Conservation (phyloP, 1,140 invertebrate species). For the Nasonia giraulti region DNA sequence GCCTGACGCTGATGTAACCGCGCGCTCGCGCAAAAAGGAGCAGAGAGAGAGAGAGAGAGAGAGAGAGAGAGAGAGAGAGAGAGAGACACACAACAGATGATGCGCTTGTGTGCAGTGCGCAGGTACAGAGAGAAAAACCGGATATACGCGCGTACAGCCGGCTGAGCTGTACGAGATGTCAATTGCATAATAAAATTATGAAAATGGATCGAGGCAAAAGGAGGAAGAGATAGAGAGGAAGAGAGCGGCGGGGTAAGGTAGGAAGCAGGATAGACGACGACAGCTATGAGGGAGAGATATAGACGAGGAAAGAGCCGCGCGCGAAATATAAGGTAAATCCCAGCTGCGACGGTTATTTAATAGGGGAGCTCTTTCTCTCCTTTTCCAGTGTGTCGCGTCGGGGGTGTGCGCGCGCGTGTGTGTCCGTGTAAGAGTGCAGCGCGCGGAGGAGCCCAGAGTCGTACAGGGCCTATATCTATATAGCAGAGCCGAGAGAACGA, state of each 20-base stretch:
- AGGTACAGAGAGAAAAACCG: slow-evolving; percentile 35
- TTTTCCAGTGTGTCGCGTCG: neutral
- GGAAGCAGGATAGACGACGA: slow-evolving; percentile 12
- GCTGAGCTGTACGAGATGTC: slow-evolving; percentile 21
- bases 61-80: no score
- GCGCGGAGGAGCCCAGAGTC: neutral
- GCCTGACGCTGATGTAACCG: slow-evolving; percentile 44
- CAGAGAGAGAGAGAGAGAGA: slow-evolving; percentile 31
- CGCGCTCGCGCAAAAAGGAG: slow-evolving; percentile 15
- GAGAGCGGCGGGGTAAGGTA: neutral
- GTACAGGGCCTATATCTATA: neutral
- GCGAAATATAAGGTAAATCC: slow-evolving; percentile 53
- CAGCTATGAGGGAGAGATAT: neutral
- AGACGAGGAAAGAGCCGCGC: neutral
- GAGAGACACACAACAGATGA: slow-evolving; percentile 28
- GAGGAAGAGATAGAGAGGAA: neutral
- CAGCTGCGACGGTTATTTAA: slow-evolving; percentile 64
- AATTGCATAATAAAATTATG: slow-evolving; percentile 48
- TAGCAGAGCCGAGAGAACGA: neutral
- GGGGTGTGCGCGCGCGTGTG: neutral
- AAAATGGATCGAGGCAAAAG: slow-evolving; percentile 11
- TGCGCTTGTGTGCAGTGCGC: neutral
- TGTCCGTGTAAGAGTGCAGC: neutral
- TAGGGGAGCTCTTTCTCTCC: slow-evolving; percentile 47
- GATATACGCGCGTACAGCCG: neutral